phyloP scores from a whole-genome alignment of 2,888 invertebrate species.

The Drosophila algonquin region DNA sequence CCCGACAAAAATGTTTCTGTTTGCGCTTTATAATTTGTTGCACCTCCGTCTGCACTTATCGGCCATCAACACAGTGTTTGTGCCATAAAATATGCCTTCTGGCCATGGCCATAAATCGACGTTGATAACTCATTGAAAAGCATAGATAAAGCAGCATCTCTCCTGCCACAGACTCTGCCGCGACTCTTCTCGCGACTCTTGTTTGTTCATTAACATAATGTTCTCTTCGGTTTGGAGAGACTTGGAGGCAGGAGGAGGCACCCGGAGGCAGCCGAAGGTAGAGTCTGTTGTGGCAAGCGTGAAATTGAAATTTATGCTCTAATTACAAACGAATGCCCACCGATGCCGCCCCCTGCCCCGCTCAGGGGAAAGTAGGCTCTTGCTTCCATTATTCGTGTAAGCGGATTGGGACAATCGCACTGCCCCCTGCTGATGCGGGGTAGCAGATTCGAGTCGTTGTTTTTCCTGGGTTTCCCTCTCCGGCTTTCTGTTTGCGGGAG shows the following conservation, averaged over 20 bases:
- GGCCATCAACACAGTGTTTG: constrained; percentile 52
- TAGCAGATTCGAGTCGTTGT: constrained; percentile 28
- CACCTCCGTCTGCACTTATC: constrained; percentile 61
- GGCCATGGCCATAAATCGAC: constrained; percentile 62
- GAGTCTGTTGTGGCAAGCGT: constrained; percentile 59
- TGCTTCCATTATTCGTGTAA: constrained; percentile 39
- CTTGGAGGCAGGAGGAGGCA: not conserved
- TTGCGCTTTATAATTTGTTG: constrained; percentile 22
- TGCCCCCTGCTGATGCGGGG: constrained; percentile 3
- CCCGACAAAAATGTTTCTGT: constrained; percentile 5
- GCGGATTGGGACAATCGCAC: constrained; percentile 29
- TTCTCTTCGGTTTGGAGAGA: constrained; percentile 4
- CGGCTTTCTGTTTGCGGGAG: constrained; percentile 23
- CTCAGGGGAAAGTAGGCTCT: constrained; percentile 29
- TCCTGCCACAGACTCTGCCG: not conserved
- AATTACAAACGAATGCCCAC: constrained; percentile 57
- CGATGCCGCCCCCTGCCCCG: not conserved
- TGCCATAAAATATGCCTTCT: constrained; percentile 9
- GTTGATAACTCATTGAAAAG: constrained; percentile 62
- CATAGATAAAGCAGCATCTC: constrained; percentile 54
- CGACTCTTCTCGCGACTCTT: not conserved
- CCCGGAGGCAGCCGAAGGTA: not conserved
- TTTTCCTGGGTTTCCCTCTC: not conserved
- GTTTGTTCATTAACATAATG: constrained; percentile 46
- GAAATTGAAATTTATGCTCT: constrained; percentile 73